These are phyloP conservation scores for Pseudachorutes palmiensis DNA, from an alignment of 1,140 invertebrate genomes.

Conservation along the genomic window DNA sequence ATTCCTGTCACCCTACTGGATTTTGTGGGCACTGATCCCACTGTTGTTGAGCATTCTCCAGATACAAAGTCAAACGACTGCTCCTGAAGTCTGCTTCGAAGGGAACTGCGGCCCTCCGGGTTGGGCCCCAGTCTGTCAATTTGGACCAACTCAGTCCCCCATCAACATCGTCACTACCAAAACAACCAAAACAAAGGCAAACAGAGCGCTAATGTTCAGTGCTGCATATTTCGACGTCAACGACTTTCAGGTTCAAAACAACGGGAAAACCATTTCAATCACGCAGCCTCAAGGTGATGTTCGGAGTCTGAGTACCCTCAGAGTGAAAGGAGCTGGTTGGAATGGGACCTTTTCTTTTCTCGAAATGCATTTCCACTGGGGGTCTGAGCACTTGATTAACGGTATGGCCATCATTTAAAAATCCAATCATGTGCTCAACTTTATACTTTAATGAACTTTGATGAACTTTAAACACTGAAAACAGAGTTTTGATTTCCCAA, in stretches of 20 bases:
- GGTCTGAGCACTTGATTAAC: not conserved
- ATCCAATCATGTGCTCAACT: not conserved
- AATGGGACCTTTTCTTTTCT: not conserved
- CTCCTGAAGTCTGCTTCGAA: no score
- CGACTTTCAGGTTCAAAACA: not conserved
- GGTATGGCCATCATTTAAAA: not conserved
- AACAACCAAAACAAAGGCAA: not conserved
- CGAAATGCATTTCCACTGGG: conserved; percentile 7
- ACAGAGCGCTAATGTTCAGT: not conserved
- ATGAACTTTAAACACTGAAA: no score
- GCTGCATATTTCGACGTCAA: not conserved
- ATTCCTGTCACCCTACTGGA: no score
- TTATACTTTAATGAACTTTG: not conserved
- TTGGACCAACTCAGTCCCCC: not conserved
- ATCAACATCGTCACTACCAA: not conserved
- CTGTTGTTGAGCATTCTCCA: no score
- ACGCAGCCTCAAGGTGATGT: not conserved
- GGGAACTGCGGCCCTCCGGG: not conserved
- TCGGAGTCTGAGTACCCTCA: not conserved
- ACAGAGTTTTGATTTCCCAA: not conserved
- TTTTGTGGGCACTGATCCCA: no score
- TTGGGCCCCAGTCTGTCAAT: not conserved
- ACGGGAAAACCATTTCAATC: not conserved
- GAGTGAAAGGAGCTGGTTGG: not conserved
- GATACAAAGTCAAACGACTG: no score